Conservation (phyloP, 2,113 vertebrate genomes). For the Serinus canaria region DNA sequence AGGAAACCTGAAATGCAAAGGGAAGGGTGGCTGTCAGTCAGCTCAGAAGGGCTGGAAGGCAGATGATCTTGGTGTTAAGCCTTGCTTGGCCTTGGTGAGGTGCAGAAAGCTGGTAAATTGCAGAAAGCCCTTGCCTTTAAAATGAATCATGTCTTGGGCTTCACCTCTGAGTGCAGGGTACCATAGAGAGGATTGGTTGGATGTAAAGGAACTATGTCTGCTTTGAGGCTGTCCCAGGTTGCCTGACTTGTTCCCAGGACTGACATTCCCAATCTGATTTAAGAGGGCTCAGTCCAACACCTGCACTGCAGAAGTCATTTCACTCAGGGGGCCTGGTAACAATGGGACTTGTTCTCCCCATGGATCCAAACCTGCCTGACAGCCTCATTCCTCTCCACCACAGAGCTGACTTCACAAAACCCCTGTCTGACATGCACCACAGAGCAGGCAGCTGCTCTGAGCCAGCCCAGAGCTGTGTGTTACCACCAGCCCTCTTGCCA, state of each 20-base stretch:
- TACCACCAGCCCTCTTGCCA: not conserved
- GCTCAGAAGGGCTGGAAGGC: not conserved
- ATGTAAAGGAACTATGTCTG: not conserved
- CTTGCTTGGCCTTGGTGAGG: not conserved
- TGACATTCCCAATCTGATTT: not conserved
- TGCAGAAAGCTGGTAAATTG: not conserved
- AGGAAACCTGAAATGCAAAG: not conserved
- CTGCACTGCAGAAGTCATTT: not conserved
- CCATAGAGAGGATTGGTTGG: not conserved
- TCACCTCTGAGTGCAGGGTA: not conserved
- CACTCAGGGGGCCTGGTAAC: not conserved
- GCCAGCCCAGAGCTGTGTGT: not conserved
- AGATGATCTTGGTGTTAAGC: not conserved
- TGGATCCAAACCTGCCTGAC: not conserved
- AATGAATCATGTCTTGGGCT: not conserved
- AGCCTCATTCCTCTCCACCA: not conserved
- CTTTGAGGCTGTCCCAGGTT: not conserved
- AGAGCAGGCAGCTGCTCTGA: not conserved
- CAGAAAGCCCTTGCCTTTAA: not conserved
- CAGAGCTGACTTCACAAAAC: not conserved
- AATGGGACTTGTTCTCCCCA: not conserved
- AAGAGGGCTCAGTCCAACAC: not conserved
- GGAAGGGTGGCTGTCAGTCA: not conserved
- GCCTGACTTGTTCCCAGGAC: not conserved
- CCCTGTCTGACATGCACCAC: not conserved